A percentile compares a stretch with the other conserved stretches of the same genome.
These are phyloP conservation scores for Phaonia tiefii DNA, from an alignment of 2,888 invertebrate genomes.

Conservation along the genomic window DNA sequence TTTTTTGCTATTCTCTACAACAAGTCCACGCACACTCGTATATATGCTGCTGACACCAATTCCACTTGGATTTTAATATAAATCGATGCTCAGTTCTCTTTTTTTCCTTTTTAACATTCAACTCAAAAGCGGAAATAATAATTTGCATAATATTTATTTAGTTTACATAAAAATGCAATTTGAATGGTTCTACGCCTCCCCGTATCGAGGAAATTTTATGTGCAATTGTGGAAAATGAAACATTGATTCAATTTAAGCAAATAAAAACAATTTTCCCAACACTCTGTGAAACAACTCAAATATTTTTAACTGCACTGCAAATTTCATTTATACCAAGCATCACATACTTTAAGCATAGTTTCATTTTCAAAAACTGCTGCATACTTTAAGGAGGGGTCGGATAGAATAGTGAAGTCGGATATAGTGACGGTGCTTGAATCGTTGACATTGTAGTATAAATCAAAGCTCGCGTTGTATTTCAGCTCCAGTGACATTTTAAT, in stretches of 20 bases:
- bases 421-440: background rate
- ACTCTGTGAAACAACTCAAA: conserved; percentile 12
- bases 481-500: conserved; percentile 23
- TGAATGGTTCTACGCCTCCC: background rate
- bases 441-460: conserved; percentile 8
- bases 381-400: conserved; percentile 1
- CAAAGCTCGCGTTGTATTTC: background rate
- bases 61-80: conserved; percentile 10
- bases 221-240: background rate
- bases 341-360: conserved; percentile 12
- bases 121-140: conserved; percentile 26
- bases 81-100: conserved; percentile 28
- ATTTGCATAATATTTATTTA: conserved; percentile 57
- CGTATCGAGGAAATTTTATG: background rate
- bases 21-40: background rate
- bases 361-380: conserved; percentile 18
- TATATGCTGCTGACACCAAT: conserved; percentile 49
- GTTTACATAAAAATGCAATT: conserved; percentile 37
- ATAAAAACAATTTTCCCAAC: conserved; percentile 1
- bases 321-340: background rate
- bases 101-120: background rate
- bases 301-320: conserved; percentile 12
- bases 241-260: conserved; percentile 24
- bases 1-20: conserved; percentile 17
- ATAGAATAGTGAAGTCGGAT: too few relatives aligned